Percentiles rank a stretch among this genome's conserved stretches.
Evolutionary conservation across 2,797 vertebrate genomes (phyloP).

Genomic region (Sitta carolinensis): DNA sequence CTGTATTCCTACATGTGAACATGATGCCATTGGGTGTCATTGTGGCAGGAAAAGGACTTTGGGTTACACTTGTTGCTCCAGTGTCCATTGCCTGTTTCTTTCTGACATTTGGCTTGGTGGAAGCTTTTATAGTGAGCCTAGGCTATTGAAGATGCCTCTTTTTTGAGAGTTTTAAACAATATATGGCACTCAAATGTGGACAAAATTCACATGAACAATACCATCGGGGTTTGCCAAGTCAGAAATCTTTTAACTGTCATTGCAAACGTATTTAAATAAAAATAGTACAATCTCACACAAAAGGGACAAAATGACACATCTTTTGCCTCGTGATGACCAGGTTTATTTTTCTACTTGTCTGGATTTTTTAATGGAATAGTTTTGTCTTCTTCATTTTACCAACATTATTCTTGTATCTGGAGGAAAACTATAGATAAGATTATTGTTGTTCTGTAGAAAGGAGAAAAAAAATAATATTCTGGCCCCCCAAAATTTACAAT

Average conservation of each 20-base stretch:
- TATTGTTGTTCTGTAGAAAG: background rate
- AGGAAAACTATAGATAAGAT: background rate
- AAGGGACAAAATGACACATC: background rate
- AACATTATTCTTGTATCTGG: background rate
- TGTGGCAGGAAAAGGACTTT: background rate
- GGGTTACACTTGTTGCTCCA: background rate
- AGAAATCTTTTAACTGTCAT: background rate
- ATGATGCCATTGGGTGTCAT: background rate
- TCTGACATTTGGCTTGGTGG: background rate
- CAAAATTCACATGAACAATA: slow-evolving; percentile 5
- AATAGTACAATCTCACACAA: background rate
- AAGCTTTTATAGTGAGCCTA: background rate
- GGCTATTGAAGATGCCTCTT: background rate
- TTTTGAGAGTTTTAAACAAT: background rate
- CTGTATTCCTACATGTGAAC: background rate
- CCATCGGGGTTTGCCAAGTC: background rate
- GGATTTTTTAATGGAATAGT: background rate
- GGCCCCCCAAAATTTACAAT: background rate
- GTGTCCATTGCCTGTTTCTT: background rate
- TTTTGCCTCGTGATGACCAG: background rate
- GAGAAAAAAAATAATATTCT: background rate
- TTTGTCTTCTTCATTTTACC: background rate
- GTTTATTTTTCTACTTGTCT: background rate
- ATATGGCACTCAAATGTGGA: background rate
- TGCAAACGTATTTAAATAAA: background rate